Conservation (phyloP, 2,888 invertebrate genomes). For the Tipula lateralis region DNA sequence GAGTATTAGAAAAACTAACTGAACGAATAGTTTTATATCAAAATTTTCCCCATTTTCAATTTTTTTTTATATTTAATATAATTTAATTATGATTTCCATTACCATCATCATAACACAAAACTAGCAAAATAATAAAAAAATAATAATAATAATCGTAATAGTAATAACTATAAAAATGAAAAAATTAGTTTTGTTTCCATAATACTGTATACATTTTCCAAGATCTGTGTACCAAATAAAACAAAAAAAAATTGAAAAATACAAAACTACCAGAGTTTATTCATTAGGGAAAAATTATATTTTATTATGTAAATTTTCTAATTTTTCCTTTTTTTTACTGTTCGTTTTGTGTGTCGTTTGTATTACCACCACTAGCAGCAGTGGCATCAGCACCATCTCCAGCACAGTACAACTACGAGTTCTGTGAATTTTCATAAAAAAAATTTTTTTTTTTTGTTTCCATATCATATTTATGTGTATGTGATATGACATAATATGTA, state of each 20-base stretch:
- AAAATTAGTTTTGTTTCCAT: not conserved
- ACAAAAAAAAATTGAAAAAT: not conserved
- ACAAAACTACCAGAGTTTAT: not conserved
- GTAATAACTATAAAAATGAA: not conserved
- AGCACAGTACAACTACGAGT: not conserved
- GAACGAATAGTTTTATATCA: not conserved
- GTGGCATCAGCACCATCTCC: not conserved
- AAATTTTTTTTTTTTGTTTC: not conserved
- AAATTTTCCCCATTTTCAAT: not conserved
- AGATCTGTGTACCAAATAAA: not conserved
- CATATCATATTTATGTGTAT: not conserved
- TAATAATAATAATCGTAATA: not conserved
- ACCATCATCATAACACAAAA: constrained; percentile 19
- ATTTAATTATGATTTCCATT: not conserved
- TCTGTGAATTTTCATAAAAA: not conserved
- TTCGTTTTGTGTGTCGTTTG: not conserved
- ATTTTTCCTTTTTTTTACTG: not conserved
- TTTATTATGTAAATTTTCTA: constrained; percentile 24
- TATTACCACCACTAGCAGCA: not conserved
- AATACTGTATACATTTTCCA: not conserved
- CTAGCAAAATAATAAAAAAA: not conserved
- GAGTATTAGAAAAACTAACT: not conserved
- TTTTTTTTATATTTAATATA: not conserved
- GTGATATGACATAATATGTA: not conserved
- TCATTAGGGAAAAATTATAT: not conserved